Evolutionary conservation across 1,140 invertebrate genomes (phyloP).

Genomic region (Halyomorpha halys): DNA sequence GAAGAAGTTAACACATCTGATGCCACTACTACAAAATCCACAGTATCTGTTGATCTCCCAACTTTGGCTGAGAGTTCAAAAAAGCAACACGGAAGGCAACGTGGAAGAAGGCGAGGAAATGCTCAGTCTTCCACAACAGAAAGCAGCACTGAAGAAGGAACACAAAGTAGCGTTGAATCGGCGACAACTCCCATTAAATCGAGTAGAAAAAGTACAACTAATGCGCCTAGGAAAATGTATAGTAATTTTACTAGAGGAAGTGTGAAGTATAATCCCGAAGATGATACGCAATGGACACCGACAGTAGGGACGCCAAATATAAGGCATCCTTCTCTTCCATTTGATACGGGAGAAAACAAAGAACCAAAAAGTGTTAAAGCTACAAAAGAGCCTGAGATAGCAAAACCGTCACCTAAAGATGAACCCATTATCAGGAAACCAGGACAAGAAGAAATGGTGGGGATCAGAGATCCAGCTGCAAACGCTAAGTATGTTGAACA

Average conservation of each 20-base stretch:
- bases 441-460: neutral
- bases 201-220: neutral
- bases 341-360: slow-evolving; percentile 15
- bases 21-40: no score
- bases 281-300: slow-evolving; percentile 5
- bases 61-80: no score
- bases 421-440: neutral
- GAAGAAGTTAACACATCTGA: no score
- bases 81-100: neutral
- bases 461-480: neutral
- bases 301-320: slow-evolving; percentile 14
- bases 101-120: neutral
- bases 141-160: neutral
- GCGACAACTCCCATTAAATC: neutral
- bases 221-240: neutral
- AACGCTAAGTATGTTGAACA: slow-evolving; percentile 30
- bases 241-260: slow-evolving; percentile 8
- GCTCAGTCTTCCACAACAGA: neutral
- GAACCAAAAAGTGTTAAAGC: neutral
- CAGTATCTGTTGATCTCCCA: no score
- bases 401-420: neutral
- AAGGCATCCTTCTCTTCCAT: slow-evolving; percentile 24
- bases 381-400: slow-evolving; percentile 1
- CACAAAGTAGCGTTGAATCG: neutral
- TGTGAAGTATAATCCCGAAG: slow-evolving; percentile 6